Base-by-base conservation (phyloP, 1,140 invertebrate genomes). In the Bombus superbus region DNA sequence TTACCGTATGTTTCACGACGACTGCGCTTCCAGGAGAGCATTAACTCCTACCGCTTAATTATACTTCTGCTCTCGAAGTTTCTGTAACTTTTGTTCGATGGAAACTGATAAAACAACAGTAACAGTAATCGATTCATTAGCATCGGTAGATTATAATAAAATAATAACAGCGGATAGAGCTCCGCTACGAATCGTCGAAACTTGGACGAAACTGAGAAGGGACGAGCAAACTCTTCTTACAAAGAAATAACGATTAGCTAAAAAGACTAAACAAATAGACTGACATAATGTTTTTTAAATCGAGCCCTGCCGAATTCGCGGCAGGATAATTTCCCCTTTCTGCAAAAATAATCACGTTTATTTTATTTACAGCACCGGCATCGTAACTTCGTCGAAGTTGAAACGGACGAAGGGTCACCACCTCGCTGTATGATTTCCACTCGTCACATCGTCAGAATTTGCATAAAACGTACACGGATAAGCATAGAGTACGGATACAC, bases 301-400 rank as follows among this genome's bases (percentile, higher is more conserved):
- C 6, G 1, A 53, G 22, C 1, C 10, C 38, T 69, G 2, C 3
- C 35, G 22, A 42, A 11, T 2, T 13, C 3, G 53, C 8, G 10
- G 25, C 22, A 18, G n/a, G 10, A 78, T 28, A 47, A 10, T 18
- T 18, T 66, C n/a, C 15, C 15, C 9, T 15, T 79, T 38, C 25
- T 40, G 1, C 15, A 2, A 72, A 62, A 25, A 22, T 76, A 35
- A 75, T 57, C 4, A 47, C n/a, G 25, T 35, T 64, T 40, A 69
- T 66, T 88, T 84, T 88, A 40, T 85, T 92, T 91, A 11, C 87
- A 93, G 93, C 92, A 35, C 91, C 92, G 71, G 89, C 90, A 71
- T 92, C 92, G 92, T 93, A 93, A 93, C 89, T 90, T 86, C 77
- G 68, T 40, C 81, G 77, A 64, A 81, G 81, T 64, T 64, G 62